Percentiles rank a stretch among this genome's conserved stretches.
phyloP scores from a whole-genome alignment of 2,888 invertebrate species.

The Agyllia agylla region DNA sequence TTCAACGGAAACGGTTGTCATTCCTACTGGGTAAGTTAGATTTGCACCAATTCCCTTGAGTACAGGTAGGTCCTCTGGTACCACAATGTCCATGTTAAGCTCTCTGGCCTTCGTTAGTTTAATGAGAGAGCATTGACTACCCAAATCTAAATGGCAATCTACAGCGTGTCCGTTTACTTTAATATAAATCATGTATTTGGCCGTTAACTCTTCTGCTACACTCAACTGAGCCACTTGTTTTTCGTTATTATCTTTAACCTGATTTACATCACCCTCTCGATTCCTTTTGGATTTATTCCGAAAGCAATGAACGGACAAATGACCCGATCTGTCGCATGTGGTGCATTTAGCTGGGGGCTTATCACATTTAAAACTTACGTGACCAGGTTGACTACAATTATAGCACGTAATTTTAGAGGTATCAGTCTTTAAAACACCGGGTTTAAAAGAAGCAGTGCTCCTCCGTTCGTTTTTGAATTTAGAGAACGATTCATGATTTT shows the following conservation, averaged over 20 bases:
- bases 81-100: neutral
- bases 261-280: no score
- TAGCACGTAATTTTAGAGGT: neutral
- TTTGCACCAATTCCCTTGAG: conserved; percentile 63
- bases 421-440: no score
- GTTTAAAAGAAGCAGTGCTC: neutral
- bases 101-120: neutral
- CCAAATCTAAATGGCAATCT: conserved; percentile 65
- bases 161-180: conserved; percentile 16
- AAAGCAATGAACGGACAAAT: neutral
- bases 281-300: neutral
- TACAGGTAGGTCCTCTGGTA: conserved; percentile 26
- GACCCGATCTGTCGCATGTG: neutral
- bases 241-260: neutral
- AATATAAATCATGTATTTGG: conserved; percentile 30
- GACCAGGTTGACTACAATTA: conserved; percentile 9
- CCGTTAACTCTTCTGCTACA: neutral
- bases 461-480: no score
- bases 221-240: conserved; percentile 4
- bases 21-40: conserved; percentile 42
- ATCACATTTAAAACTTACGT: conserved; percentile 13
- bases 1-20: conserved; percentile 23
- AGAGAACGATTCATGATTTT: no score
- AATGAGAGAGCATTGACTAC: conserved; percentile 76
- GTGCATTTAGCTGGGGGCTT: conserved; percentile 1